Evolutionary conservation across 2,888 invertebrate species (phyloP).

Genomic region (Acronicta psi): DNA sequence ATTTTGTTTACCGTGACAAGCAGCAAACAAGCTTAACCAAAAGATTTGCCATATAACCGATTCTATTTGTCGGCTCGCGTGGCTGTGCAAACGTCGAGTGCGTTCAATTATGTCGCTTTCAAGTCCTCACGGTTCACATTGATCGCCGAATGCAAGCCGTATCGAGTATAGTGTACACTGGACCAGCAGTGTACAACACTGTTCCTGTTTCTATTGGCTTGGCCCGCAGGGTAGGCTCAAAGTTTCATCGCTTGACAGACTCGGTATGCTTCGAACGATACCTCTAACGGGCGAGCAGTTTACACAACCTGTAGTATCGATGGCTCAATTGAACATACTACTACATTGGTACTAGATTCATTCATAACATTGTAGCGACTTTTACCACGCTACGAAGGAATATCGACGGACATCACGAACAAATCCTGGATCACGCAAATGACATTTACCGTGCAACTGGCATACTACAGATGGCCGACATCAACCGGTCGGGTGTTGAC

Average conservation of each 20-base stretch:
- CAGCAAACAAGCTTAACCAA: conserved; percentile 1
- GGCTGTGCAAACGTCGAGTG: background rate
- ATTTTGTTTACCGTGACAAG: too few relatives aligned
- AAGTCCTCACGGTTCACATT: background rate
- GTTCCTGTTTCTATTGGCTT: background rate
- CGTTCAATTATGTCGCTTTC: conserved; percentile 4
- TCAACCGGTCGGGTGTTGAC: too few relatives aligned
- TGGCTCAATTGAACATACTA: too few relatives aligned
- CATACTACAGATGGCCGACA: too few relatives aligned
- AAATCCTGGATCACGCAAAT: too few relatives aligned
- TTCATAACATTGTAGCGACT: too few relatives aligned
- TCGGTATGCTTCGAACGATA: background rate
- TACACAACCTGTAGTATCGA: background rate
- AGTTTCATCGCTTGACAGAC: background rate
- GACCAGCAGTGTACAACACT: background rate
- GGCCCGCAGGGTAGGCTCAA: background rate
- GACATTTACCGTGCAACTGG: too few relatives aligned
- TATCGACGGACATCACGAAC: too few relatives aligned
- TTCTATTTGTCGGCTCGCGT: conserved; percentile 1
- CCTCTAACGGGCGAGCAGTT: background rate
- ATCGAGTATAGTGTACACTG: background rate
- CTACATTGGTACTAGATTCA: too few relatives aligned
- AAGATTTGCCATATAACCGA: conserved; percentile 4
- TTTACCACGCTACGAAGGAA: too few relatives aligned
- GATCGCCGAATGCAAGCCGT: conserved; percentile 1